phyloP scores from a whole-genome alignment of 2,113 vertebrate genomes.

The Erythrocercus mccallii region DNA sequence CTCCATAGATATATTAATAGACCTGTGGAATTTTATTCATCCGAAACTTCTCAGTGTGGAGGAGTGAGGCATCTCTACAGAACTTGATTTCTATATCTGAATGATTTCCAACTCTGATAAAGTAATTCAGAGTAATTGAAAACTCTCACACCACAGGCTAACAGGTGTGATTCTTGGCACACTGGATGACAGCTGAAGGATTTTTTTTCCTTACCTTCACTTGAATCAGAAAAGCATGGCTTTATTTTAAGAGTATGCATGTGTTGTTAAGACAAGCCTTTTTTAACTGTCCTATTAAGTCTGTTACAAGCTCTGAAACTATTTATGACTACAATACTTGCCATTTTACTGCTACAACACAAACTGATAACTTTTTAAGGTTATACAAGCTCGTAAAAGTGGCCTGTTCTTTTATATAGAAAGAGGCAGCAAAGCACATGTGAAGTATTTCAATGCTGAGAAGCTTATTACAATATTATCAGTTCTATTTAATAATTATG shows the following conservation, averaged over 20 bases:
- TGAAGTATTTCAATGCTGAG: background rate
- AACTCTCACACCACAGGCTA: slow-evolving; percentile 78
- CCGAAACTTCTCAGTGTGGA: background rate
- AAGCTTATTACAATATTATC: background rate
- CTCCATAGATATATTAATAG: background rate
- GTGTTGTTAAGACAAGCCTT: background rate
- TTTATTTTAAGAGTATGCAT: background rate
- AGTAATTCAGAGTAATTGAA: slow-evolving; percentile 74
- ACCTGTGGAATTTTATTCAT: background rate
- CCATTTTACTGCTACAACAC: background rate
- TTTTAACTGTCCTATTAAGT: background rate
- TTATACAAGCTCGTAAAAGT: background rate
- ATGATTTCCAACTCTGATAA: slow-evolving; percentile 73
- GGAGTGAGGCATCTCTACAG: background rate
- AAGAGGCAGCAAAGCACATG: background rate
- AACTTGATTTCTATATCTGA: slow-evolving; percentile 48
- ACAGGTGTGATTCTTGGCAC: slow-evolving; percentile 79
- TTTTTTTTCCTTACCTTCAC: background rate
- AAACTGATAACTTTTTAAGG: background rate
- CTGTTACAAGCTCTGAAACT: background rate
- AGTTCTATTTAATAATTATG: background rate
- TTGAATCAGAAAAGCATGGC: rapidly evolving
- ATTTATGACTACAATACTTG: background rate
- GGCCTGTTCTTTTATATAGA: background rate
- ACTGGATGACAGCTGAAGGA: background rate